Conservation (phyloP, 2,888 invertebrate species). For the Drosophila neoperkinsi region DNA sequence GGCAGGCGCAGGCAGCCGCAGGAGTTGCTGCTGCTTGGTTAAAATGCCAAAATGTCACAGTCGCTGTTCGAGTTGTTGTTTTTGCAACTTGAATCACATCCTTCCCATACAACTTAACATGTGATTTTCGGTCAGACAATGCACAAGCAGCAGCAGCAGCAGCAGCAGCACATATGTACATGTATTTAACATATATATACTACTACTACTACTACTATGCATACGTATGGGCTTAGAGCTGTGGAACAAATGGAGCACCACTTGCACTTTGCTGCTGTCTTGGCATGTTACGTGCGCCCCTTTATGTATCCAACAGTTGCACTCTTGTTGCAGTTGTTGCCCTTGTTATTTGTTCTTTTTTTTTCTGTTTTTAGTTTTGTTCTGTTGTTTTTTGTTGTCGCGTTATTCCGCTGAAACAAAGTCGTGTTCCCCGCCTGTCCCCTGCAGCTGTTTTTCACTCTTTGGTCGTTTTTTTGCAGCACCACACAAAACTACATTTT, state of each 20-base stretch:
- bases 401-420: slow-evolving; percentile 66
- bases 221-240: slow-evolving; percentile 19
- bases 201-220: slow-evolving; percentile 2
- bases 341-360: slow-evolving; percentile 23
- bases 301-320: slow-evolving; percentile 45
- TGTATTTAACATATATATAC: slow-evolving; percentile 12
- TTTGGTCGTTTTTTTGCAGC: slow-evolving; percentile 39
- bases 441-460: slow-evolving; percentile 5
- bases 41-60: slow-evolving; percentile 66
- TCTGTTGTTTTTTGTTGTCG: slow-evolving; percentile 46
- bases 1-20: slow-evolving; percentile 12
- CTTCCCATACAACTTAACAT: slow-evolving; percentile 83
- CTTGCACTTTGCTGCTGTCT: slow-evolving; percentile 73
- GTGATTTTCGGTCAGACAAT: slow-evolving; percentile 81
- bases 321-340: slow-evolving; percentile 33
- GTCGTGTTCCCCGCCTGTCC: slow-evolving; percentile 50
- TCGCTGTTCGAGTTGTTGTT: slow-evolving; percentile 39
- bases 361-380: not conserved
- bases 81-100: slow-evolving; percentile 84
- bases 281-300: slow-evolving; percentile 71
- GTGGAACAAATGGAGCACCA: slow-evolving; percentile 11
- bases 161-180: slow-evolving; percentile 40
- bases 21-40: slow-evolving; percentile 25
- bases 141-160: slow-evolving; percentile 46
- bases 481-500: slow-evolving; percentile 72